Evolutionary conservation across 2,797 vertebrate species (phyloP).

Genomic region (Rachycentron canadum): DNA sequence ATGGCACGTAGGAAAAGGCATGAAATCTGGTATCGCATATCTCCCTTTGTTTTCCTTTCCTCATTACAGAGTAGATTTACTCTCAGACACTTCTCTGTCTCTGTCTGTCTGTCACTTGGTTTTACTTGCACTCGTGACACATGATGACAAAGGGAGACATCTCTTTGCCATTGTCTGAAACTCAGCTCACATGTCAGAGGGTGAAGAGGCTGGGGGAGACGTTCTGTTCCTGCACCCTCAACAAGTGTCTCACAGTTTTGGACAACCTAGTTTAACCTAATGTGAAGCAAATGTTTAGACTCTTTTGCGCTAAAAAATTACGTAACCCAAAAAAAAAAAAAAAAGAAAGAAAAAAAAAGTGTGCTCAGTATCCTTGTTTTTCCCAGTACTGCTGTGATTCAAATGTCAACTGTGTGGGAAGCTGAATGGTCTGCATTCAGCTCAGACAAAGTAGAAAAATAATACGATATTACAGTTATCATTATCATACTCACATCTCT

Average conservation of each 20-base stretch:
- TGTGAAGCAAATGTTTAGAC: not conserved
- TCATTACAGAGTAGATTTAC: not conserved
- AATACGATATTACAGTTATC: not conserved
- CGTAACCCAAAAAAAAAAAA: not conserved
- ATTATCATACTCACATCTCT: slow-evolving; percentile 17
- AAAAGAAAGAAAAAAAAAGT: not conserved
- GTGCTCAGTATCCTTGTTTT: not conserved
- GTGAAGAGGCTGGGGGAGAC: not conserved
- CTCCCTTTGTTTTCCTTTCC: not conserved
- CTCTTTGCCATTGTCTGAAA: not conserved
- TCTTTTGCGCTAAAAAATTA: not conserved
- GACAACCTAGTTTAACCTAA: not conserved
- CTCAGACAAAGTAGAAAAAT: not conserved
- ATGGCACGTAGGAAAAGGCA: not conserved
- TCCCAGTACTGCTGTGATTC: not conserved
- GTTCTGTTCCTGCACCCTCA: slow-evolving; percentile 2
- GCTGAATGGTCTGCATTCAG: not conserved
- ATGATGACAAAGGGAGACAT: not conserved
- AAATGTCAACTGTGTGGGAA: slow-evolving; percentile 6
- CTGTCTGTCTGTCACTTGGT: not conserved
- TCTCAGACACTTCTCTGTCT: not conserved
- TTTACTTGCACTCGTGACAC: not conserved
- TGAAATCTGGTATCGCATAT: not conserved
- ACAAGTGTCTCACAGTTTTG: not conserved
- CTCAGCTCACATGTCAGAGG: slow-evolving; percentile 17